Base-by-base conservation (phyloP, 2,888 invertebrate genomes). In the Pedicia rivosa region DNA sequence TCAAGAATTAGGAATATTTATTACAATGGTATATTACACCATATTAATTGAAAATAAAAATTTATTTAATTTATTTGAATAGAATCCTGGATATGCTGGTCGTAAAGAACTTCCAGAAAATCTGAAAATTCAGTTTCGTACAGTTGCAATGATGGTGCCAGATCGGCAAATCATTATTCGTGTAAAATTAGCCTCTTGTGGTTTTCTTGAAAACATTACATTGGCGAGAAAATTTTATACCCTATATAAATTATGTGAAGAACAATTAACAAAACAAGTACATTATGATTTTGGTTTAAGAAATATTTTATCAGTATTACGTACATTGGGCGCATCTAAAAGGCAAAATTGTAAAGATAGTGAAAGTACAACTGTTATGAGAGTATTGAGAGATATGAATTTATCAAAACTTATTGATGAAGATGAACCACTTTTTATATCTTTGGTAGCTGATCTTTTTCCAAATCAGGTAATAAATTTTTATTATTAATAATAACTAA, bases 131-230 rank as follows among this genome's bases (percentile, higher is more conserved):
- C 94, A 95, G 62, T 95, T 95, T 62, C 76, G 95, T 37, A 92
- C 92, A 0, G 94, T 95, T 1, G 91, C 95, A 28, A 95, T 95
- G 95, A 94, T 95, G 94, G 94, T 95, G 12, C 94, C 95, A 0
- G 95, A 95, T 58, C 66, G 94, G 40, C 94, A 92, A 63, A 95
- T 95, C 51, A 95, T 95, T 51, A 95, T 95, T 46, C 67, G 94
- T 43, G 95, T 95, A 1, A 95, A 95, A 63, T 63, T 95, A 35
- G 94, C 94, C 13, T 87, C 88, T 45, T 94, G 94, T 55, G 95
- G 95, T 17, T 95, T 95, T 58, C 64, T 92, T 28, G 91, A 95
- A 59, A 95, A 95, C 55, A 87, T 94, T 26, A 88, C 90, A 0
- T 64, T 95, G 7, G 90, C 95, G 0, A 70, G 94, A 47, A 95